Base-by-base conservation (phyloP, 2,113 vertebrate species). In the Pangasianodon gigas region DNA sequence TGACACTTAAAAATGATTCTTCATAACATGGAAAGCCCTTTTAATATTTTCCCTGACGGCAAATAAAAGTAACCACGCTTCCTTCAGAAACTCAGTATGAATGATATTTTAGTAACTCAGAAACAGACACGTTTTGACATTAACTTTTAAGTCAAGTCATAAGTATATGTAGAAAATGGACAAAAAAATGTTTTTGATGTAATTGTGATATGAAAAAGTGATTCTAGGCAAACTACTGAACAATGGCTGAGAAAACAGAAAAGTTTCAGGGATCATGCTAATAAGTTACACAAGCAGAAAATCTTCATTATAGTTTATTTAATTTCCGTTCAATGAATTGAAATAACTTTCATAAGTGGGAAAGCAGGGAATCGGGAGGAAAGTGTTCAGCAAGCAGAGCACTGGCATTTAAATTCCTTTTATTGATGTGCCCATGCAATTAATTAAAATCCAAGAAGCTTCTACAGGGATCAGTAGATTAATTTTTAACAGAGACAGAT, bases 401-500 rank as follows among this genome's bases (percentile, higher is more conserved):
- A 82, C 87, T 84, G 83, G 54, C 84, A 92, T 92, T 92, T 92
- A 52, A 89, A 89, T 91, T 93, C 92, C 93, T 93, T 91, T 93
- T 92, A 95, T 94, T 93, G 93, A 93, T 83, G 87, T 88, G 46
- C 93, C 94, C 93, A 94, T 92, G 88, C 93, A 93, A 95, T 96
- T 96, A 95, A 96, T 96, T 96, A 95, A 95, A 96, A 94, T 91
- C 92, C 84, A 87, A 93, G 90, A 81, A 87, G 91, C 79, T 91
- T 95, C 94, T 92, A 75, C 83, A 71, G 94, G 93, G 94, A 95
- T 89, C 88, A n/a, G 41, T 88, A 93, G 93, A 95, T 96, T 95
- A 92, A 95, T 95, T 95, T 95, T 93, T 88, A 94, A 94, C 94
- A 92, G 92, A 94, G 95, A 95, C 96, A 96, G 95, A 96, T 95